Base-by-base conservation (phyloP, 2,113 vertebrate genomes). In the Dicaeum eximium region DNA sequence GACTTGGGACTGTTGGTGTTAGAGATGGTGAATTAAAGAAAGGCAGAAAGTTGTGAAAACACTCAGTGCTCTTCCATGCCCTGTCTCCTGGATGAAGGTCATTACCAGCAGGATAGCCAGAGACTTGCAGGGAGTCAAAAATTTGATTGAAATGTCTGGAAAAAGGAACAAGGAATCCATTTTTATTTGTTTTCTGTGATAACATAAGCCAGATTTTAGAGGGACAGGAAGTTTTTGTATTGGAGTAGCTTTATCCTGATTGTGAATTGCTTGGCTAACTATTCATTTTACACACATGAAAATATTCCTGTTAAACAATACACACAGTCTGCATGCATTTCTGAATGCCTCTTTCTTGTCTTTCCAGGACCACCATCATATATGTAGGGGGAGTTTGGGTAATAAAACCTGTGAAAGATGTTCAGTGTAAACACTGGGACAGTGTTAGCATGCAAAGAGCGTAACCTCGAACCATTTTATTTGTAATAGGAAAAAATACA, bases 171-270 rank as follows among this genome's bases (percentile, higher is more conserved):
- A 87, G 57, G 79, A 87, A 75, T 56, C 42, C 2, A 48, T 89
- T 95, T 95, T 56, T 42, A 20, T 80, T 92, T 87, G 33, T 86
- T 89, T 81, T 91, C 44, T 87, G 33, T 94, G 87, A 75, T 95
- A 75, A 83, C 54, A 40, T 69, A 89, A 72, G 45, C 51, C 48
- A 61, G 80, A 70, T 72, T 83, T 82, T 73, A 69, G 48, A 80
- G 24, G 44, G 28, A 80, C 30, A 75, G 65, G 62, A 73, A 15
- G n/a, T 14, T 86, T 85, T 80, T 77, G 42, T 33, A 3, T 35
- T 73, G 45, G 33, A 77, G 17, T 69, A 48, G 42, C 60, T 92
- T 73, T 86, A 80, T 74, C 30, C n/a, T 83, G 51, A 38, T 47
- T 91, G 24, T 38, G 30, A 57, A 50, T 69, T 92, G 35, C 62